phyloP scores from a whole-genome alignment of 2,888 invertebrate genomes.

The Drosophila mayaguana region DNA sequence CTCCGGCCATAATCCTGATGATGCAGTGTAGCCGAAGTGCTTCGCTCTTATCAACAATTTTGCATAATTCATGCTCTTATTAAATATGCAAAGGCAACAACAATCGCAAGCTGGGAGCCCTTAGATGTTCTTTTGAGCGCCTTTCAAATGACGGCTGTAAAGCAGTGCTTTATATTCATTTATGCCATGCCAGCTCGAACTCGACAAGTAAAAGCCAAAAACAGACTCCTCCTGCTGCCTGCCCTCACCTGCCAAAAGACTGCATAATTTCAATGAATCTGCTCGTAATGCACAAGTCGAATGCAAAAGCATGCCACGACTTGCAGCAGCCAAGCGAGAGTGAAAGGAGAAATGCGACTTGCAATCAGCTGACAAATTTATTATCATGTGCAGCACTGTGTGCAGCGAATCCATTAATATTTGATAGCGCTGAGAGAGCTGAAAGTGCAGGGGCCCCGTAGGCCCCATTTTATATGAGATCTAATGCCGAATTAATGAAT shows the following conservation, averaged over 20 bases:
- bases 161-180: conserved; percentile 72
- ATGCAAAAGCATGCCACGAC: conserved; percentile 11
- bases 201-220: conserved; percentile 9
- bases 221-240: not conserved
- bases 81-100: conserved; percentile 60
- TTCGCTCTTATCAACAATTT: conserved; percentile 45
- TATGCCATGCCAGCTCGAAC: conserved; percentile 51
- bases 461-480: too few relatives aligned
- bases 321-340: not conserved
- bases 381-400: not conserved
- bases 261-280: conserved; percentile 30
- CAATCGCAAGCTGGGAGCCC: conserved; percentile 32
- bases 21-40: conserved; percentile 21
- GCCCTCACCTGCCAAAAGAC: conserved; percentile 11
- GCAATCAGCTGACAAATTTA: not conserved
- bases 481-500: too few relatives aligned
- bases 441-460: too few relatives aligned
- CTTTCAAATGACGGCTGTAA: conserved; percentile 69
- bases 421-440: not conserved
- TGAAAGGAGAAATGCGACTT: not conserved
- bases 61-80: conserved; percentile 73
- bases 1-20: conserved; percentile 8
- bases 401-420: not conserved
- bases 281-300: conserved; percentile 9
- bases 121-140: conserved; percentile 25